A percentile compares a stretch with the other conserved stretches of the same genome.
Evolutionary conservation across 1,140 invertebrate genomes (phyloP).

Genomic region (Calycopis cecrops): DNA sequence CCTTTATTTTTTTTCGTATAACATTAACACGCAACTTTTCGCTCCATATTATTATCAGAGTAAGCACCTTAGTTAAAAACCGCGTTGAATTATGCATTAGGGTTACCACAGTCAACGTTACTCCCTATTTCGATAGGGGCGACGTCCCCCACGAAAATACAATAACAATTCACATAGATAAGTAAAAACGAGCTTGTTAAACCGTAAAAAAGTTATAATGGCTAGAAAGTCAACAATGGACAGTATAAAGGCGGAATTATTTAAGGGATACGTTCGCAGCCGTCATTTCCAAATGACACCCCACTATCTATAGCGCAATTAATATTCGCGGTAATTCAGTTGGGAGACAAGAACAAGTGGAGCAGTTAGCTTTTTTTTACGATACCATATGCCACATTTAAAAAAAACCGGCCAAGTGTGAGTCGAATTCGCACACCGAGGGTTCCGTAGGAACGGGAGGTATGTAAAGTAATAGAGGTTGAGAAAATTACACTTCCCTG

Average conservation of each 20-base stretch:
- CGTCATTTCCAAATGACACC: conserved; percentile 21
- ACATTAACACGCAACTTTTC: neutral
- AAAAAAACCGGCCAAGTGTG: no score
- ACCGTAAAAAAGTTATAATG: conserved; percentile 72
- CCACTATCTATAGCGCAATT: conserved; percentile 11
- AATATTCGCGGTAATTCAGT: conserved; percentile 1
- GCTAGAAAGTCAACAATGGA: conserved; percentile 68
- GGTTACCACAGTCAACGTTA: conserved; percentile 12
- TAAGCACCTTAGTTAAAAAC: conserved; percentile 22
- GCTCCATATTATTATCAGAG: conserved; percentile 2
- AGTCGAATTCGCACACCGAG: no score
- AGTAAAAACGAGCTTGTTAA: conserved; percentile 72
- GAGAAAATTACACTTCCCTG: no score
- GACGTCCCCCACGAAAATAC: conserved; percentile 44
- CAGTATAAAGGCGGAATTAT: conserved; percentile 32
- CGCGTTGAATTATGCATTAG: conserved; percentile 22
- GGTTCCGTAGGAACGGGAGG: no score
- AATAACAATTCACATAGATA: conserved; percentile 67
- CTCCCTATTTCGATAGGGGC: conserved; percentile 11
- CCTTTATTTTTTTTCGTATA: neutral
- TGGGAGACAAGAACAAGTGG: conserved; percentile 4
- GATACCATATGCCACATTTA: neutral
- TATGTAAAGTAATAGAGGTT: no score
- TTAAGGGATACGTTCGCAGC: conserved; percentile 30
- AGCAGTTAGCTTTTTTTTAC: neutral